A percentile compares a stretch with the other conserved stretches of the same genome.
These are phyloP conservation scores for Oplegnathus fasciatus DNA, from an alignment of 2,113 vertebrate genomes.

Conservation along the genomic window DNA sequence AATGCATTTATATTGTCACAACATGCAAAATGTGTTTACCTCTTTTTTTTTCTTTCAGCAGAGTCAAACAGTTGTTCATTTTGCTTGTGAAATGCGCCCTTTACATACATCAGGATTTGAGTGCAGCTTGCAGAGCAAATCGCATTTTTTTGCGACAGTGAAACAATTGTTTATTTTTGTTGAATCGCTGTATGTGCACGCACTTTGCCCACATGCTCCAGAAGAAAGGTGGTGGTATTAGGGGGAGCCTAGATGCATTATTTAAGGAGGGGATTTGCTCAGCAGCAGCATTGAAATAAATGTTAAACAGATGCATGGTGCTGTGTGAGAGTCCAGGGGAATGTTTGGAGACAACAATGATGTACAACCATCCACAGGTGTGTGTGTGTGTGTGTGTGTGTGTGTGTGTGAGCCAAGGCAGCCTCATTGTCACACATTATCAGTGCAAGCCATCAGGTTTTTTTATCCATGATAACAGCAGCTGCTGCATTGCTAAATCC, in stretches of 20 bases:
- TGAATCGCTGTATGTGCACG: neutral
- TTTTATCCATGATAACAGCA: neutral
- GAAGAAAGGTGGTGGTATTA: neutral
- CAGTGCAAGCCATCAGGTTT: neutral
- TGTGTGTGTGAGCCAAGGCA: neutral
- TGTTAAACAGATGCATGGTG: slow-evolving; percentile 20
- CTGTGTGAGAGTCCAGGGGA: slow-evolving; percentile 10
- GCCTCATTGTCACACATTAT: slow-evolving; percentile 6
- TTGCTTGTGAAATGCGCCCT: slow-evolving; percentile 1
- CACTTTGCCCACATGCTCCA: neutral
- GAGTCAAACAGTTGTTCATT: neutral
- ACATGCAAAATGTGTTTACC: slow-evolving; percentile 4
- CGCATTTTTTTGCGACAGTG: neutral
- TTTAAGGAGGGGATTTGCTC: neutral
- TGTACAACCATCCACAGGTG: slow-evolving; percentile 39
- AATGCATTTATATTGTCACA: neutral
- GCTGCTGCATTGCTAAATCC: neutral
- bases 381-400: slow-evolving; percentile 28
- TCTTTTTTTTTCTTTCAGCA: neutral
- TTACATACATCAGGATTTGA: neutral
- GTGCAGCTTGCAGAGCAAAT: neutral
- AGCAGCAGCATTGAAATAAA: neutral
- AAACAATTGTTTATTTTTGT: neutral
- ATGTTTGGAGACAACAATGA: neutral
- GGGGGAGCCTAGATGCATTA: neutral